Evolutionary conservation across 2,888 invertebrate species (phyloP).

Genomic region (Cordylochernes scorpioides): DNA sequence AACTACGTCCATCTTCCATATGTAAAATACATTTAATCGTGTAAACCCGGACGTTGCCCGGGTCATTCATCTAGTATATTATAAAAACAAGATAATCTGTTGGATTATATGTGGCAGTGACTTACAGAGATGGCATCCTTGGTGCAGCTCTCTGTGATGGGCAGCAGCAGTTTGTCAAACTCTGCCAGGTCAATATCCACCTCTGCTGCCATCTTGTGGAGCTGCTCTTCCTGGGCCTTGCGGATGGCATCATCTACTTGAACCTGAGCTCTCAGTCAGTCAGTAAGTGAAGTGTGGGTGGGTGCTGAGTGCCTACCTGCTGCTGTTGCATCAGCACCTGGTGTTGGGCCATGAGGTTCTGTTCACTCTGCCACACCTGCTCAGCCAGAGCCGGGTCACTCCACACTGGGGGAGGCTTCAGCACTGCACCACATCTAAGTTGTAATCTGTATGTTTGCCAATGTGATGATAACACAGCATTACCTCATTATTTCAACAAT

Average conservation of each 20-base stretch:
- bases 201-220: slow-evolving; percentile 36
- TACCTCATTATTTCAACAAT: slow-evolving; percentile 5
- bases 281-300: no score
- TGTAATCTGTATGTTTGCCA: no score
- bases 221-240: slow-evolving; percentile 27
- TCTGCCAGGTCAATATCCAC: slow-evolving; percentile 51
- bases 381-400: slow-evolving; percentile 43
- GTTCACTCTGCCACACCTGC: slow-evolving; percentile 82
- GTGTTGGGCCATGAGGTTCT: slow-evolving; percentile 81
- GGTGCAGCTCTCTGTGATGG: slow-evolving; percentile 84
- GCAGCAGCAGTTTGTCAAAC: slow-evolving; percentile 56
- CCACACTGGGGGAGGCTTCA: slow-evolving; percentile 5
- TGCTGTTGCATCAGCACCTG: slow-evolving; percentile 57
- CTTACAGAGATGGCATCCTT: slow-evolving; percentile 73
- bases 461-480: no score
- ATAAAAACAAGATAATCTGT: no score
- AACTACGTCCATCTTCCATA: no score
- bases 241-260: slow-evolving; percentile 42
- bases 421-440: slow-evolving; percentile 6
- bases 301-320: no score
- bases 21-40: no score
- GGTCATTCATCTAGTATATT: no score
- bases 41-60: no score
- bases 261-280: slow-evolving; percentile 19
- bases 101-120: no score